Percentiles rank a stretch among this genome's conserved stretches.
phyloP scores from a whole-genome alignment of 2,113 vertebrate genomes.

The Lophius piscatorius region DNA sequence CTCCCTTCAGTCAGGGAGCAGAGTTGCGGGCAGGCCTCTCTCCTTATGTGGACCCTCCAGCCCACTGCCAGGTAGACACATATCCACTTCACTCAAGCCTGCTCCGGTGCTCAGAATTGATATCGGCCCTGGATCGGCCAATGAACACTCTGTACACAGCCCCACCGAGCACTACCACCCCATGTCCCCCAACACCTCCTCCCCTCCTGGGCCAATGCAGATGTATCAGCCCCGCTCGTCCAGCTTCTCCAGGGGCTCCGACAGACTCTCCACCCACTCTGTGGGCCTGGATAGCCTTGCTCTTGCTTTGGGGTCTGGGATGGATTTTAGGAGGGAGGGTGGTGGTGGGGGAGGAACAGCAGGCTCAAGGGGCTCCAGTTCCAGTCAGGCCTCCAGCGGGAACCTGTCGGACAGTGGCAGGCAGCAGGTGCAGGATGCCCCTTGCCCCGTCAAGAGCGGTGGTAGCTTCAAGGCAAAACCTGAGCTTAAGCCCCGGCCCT shows the following conservation, averaged over 20 bases:
- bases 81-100: conserved; percentile 72
- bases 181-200: conserved; percentile 67
- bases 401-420: conserved; percentile 84
- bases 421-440: conserved; percentile 76
- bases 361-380: conserved; percentile 83
- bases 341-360: conserved; percentile 71
- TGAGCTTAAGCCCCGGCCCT: conserved; percentile 85
- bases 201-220: conserved; percentile 59
- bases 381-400: conserved; percentile 85
- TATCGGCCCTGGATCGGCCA: conserved; percentile 58
- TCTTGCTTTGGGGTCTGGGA: conserved; percentile 49
- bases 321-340: conserved; percentile 77
- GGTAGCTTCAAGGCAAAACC: conserved; percentile 78
- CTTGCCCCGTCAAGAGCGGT: conserved; percentile 73
- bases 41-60: conserved; percentile 85
- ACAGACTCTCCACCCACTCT: conserved; percentile 75
- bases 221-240: conserved; percentile 73
- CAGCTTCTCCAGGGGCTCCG: conserved; percentile 79
- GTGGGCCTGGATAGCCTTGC: conserved; percentile 59
- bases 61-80: conserved; percentile 80
- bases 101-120: conserved; percentile 68
- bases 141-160: conserved; percentile 57
- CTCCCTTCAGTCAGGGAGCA: conserved; percentile 78
- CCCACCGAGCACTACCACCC: conserved; percentile 68
- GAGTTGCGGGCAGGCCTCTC: conserved; percentile 74